phyloP scores from a whole-genome alignment of 2,113 vertebrate species.

The Phrynosoma blainvillii region DNA sequence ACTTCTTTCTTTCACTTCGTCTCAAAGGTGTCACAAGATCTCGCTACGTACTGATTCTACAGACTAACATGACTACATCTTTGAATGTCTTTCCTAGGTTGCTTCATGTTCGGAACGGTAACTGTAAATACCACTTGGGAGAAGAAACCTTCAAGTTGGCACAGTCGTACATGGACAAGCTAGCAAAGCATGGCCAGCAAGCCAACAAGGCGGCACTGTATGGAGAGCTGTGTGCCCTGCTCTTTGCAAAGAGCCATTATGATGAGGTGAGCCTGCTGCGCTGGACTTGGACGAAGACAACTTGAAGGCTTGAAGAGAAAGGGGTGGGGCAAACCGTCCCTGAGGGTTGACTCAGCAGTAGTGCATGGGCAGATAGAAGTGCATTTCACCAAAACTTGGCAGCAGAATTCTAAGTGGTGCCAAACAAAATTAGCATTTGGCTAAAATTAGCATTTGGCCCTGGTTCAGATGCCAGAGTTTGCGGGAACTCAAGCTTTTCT shows the following conservation, averaged over 20 bases:
- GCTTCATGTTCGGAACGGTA: constrained; percentile 96
- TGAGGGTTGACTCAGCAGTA: background rate
- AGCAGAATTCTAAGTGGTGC: background rate
- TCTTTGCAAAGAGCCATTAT: constrained; percentile 99
- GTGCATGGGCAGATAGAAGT: background rate
- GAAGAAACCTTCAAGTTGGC: constrained; percentile 98
- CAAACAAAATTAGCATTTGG: background rate
- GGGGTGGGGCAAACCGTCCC: background rate
- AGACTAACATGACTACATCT: no score
- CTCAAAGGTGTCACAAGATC: no score
- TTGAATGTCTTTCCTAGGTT: constrained; percentile 77
- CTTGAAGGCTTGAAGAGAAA: fast-evolving
- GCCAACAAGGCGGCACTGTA: constrained; percentile 98
- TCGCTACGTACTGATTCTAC: no score
- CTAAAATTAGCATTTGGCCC: background rate
- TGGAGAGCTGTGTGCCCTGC: constrained; percentile 94
- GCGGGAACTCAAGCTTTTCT: background rate
- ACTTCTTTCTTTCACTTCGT: no score
- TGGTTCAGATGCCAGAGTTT: background rate
- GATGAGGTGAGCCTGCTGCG: constrained; percentile 85
- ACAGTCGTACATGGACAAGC: constrained; percentile 96
- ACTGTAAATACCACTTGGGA: constrained; percentile 97
- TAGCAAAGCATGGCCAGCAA: constrained; percentile 94
- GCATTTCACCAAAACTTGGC: background rate
- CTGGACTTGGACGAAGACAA: background rate